Percentiles rank a stretch among this genome's conserved stretches.
phyloP scores from a whole-genome alignment of 92 coral and sea anemone species.

The Plumapathes pennacea region DNA sequence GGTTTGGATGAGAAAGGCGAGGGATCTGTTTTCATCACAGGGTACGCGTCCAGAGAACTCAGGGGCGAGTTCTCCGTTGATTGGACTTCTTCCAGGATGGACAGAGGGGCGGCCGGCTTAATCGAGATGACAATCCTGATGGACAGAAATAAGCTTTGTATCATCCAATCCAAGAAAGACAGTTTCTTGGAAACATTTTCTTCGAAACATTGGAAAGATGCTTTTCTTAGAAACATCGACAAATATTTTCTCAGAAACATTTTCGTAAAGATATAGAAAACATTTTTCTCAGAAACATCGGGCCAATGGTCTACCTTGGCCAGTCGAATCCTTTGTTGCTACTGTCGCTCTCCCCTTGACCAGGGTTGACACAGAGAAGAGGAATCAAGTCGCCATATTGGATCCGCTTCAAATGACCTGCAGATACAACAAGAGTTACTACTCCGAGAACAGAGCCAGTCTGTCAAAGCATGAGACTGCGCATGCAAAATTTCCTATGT shows the following conservation, averaged over 20 bases:
- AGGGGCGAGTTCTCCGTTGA: slow-evolving; percentile 91
- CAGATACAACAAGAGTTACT: background rate
- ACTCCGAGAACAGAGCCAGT: background rate
- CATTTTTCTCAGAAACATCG: too few relatives aligned
- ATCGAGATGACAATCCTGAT: slow-evolving; percentile 74
- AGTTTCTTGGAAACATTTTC: background rate
- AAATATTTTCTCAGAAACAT: background rate
- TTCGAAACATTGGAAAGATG: too few relatives aligned
- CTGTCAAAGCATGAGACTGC: background rate
- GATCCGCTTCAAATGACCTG: slow-evolving; percentile 68
- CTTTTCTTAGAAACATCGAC: too few relatives aligned
- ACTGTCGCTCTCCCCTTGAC: slow-evolving; percentile 70
- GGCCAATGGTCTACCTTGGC: slow-evolving; percentile 83
- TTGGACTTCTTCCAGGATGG: slow-evolving; percentile 77
- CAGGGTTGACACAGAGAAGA: slow-evolving; percentile 64
- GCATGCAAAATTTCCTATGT: background rate
- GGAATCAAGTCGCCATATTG: slow-evolving; percentile 46
- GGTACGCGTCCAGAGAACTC: slow-evolving; percentile 91
- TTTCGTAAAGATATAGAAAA: background rate
- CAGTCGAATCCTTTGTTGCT: slow-evolving; percentile 89
- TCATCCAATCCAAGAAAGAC: background rate
- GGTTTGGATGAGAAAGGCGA: slow-evolving; percentile 98
- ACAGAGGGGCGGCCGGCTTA: slow-evolving; percentile 80
- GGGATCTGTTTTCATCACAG: slow-evolving; percentile 88
- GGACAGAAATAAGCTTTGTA: background rate